Evolutionary conservation across 2,797 vertebrate genomes (phyloP).

Genomic region (Myripristis jacobus): DNA sequence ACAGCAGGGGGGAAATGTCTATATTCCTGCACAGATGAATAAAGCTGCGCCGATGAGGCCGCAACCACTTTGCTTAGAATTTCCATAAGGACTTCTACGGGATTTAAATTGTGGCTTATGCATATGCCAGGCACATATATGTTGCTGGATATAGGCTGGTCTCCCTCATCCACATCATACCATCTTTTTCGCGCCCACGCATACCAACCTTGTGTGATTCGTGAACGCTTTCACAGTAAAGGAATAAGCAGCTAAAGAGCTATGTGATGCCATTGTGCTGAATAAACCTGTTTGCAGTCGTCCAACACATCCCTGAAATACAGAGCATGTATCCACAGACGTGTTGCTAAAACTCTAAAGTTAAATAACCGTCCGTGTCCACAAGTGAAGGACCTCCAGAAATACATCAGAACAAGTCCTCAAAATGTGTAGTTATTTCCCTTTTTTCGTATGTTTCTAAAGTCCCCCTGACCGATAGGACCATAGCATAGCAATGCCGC

Average conservation of each 20-base stretch:
- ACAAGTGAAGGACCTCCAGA: background rate
- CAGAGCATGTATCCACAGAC: background rate
- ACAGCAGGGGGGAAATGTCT: background rate
- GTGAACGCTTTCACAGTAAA: background rate
- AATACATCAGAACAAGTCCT: background rate
- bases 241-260: background rate
- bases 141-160: background rate
- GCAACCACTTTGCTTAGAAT: background rate
- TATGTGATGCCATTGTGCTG: background rate
- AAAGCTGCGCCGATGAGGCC: background rate
- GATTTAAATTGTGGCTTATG: background rate
- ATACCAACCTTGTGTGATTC: background rate
- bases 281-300: background rate
- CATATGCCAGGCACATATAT: background rate
- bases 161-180: background rate
- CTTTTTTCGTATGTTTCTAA: background rate
- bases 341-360: background rate
- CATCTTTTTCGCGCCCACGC: slow-evolving; percentile 13
- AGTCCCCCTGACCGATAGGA: background rate
- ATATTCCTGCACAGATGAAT: background rate
- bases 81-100: background rate
- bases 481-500: background rate
- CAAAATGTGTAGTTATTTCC: background rate
- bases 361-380: background rate
- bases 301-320: background rate